Evolutionary conservation across 2,888 invertebrate genomes (phyloP).

Genomic region (Megaustenia siamemsis): DNA sequence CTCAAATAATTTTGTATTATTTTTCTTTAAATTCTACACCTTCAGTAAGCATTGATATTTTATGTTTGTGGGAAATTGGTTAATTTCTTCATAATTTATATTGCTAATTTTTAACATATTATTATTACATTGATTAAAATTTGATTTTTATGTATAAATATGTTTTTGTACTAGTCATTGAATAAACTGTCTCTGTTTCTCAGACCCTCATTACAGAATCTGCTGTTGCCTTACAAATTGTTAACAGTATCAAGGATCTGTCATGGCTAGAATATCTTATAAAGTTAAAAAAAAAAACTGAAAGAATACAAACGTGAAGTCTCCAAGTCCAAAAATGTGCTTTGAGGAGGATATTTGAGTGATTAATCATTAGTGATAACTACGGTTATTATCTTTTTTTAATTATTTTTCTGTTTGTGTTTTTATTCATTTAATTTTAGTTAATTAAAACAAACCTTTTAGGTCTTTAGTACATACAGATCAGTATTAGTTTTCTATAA

Average conservation of each 20-base stretch:
- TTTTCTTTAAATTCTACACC: background rate
- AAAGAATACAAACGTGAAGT: conserved; percentile 23
- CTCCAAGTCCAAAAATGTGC: conserved; percentile 61
- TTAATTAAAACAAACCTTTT: background rate
- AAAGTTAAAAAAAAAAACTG: background rate
- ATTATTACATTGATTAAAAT: conserved; percentile 7
- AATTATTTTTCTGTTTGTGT: background rate
- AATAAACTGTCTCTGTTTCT: conserved; percentile 43
- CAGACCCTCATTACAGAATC: conserved; percentile 28
- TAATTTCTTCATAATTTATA: conserved; percentile 37
- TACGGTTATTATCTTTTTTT: background rate
- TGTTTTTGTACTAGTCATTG: conserved; percentile 28
- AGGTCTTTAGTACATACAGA: background rate
- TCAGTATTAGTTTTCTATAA: background rate
- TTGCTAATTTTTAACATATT: conserved; percentile 26
- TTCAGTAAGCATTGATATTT: conserved; percentile 9
- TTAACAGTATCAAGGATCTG: background rate
- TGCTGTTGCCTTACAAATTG: background rate
- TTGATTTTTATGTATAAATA: conserved; percentile 25
- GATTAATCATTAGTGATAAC: background rate
- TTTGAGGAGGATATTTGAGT: background rate
- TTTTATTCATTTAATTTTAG: conserved; percentile 2
- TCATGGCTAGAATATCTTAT: background rate
- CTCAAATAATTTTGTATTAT: conserved; percentile 1
- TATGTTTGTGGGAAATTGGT: conserved; percentile 29